Evolutionary conservation across 2,888 invertebrate species (phyloP).

Genomic region (Diaphora mendica): DNA sequence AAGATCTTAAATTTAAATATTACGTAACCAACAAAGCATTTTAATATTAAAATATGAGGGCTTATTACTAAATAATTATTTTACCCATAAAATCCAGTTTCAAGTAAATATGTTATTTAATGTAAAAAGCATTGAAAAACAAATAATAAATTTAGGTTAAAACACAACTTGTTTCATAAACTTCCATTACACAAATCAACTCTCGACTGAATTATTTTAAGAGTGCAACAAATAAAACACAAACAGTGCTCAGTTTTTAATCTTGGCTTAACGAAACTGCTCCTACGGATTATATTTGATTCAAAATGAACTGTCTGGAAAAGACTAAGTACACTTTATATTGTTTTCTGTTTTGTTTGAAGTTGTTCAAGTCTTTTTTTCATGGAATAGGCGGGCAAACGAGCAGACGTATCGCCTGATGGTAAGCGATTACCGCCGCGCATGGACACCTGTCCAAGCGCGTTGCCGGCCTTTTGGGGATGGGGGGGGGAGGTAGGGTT

Average conservation of each 20-base stretch:
- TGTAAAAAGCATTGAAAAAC: neutral
- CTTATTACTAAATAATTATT: neutral
- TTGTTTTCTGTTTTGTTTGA: neutral
- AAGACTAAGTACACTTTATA: neutral
- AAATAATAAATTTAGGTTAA: neutral
- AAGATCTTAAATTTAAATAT: no score
- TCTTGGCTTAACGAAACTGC: neutral
- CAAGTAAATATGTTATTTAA: neutral
- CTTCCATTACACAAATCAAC: neutral
- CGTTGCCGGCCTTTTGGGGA: no score
- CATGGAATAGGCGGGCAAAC: no score
- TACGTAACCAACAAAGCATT: no score
- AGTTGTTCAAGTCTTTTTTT: neutral
- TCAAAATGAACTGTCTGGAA: neutral
- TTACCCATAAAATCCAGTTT: neutral
- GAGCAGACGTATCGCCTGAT: no score
- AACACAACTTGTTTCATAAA: neutral
- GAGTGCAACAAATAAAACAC: neutral
- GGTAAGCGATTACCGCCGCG: no score
- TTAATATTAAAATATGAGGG: no score
- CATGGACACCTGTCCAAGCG: no score
- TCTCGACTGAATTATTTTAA: neutral
- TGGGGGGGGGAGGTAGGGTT: no score
- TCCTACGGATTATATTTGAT: neutral
- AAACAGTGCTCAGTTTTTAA: neutral